Base-by-base conservation (phyloP, 2,113 vertebrate species). In the Proterorhinus semilunaris region DNA sequence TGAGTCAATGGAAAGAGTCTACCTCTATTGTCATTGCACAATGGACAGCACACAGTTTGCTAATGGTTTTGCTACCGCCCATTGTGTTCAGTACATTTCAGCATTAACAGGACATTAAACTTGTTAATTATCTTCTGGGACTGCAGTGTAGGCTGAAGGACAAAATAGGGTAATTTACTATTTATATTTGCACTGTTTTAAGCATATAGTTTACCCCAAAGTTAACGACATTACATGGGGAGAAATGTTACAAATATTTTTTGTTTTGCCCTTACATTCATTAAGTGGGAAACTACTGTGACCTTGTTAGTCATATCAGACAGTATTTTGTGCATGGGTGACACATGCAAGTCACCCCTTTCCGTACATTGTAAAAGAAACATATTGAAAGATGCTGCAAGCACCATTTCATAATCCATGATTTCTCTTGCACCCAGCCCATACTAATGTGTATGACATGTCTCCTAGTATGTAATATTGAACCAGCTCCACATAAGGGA, bases 51-150 rank as follows among this genome's bases (percentile, higher is more conserved):
- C 65, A 72, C 72, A 66, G 62, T 84, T 73, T 79, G 72, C 69
- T 81, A 86, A 86, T 82, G 78, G 65, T 77, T 82, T 80, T 82
- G 43, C 69, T 79, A 79, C 48, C 68, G 74, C 64, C 2, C 59
- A 79, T 50, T 72, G 54, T 74, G 65, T 69, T 63, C 74, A 72
- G 76, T 78, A 68, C 46, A 66, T 10, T 83, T 69, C 72, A 68
- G 52, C 61, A 65, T n/a, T n/a, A n/a, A n/a, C n/a, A 45, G 75
- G 62, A 69, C 72, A 78, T 73, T 81, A 69, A 63, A 75, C 67
- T 65, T 76, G 65, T 65, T 76, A 81, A 86, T 67, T 70, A 61
- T 66, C 62, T 46, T 51, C 27, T 17, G 50, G 27, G 62, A 67
- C 15, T 61, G 36, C 76, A 61, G 48, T 59, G 42, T 67, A 70